Evolutionary conservation across 2,888 invertebrate species (phyloP).

Genomic region (Dioctria rufipes): DNA sequence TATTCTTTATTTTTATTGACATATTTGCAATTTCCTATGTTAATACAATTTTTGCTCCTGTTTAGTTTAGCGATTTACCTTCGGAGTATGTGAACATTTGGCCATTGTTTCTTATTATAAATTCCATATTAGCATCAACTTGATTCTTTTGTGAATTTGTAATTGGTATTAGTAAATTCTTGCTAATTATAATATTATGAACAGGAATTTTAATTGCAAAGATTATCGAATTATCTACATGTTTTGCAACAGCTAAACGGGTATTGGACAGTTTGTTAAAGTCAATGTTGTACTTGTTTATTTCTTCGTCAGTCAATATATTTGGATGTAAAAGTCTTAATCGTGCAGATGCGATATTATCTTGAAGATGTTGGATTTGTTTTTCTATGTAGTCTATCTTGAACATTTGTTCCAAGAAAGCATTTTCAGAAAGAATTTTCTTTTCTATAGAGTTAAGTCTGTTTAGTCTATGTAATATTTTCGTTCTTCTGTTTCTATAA

Average conservation of each 20-base stretch:
- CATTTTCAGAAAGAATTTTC: slow-evolving; percentile 26
- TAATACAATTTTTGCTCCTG: slow-evolving; percentile 18
- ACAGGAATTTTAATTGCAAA: slow-evolving; percentile 17
- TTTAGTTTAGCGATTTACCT: slow-evolving; percentile 19
- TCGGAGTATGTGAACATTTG: slow-evolving; percentile 16
- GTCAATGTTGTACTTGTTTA: slow-evolving; percentile 14
- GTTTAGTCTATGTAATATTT: slow-evolving; percentile 18
- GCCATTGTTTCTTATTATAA: slow-evolving; percentile 15
- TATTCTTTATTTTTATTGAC: neutral
- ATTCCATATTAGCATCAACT: slow-evolving; percentile 50
- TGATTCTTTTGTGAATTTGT: slow-evolving; percentile 47
- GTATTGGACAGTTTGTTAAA: slow-evolving; percentile 19
- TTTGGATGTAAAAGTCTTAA: slow-evolving; percentile 28
- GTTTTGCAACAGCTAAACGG: slow-evolving; percentile 32
- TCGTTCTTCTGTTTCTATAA: slow-evolving; percentile 24
- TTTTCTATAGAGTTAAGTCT: slow-evolving; percentile 5
- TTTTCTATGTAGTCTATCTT: slow-evolving; percentile 33
- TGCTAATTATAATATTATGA: slow-evolving; percentile 6
- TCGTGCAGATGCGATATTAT: slow-evolving; percentile 37
- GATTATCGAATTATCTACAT: slow-evolving; percentile 11
- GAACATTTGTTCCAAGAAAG: slow-evolving; percentile 33
- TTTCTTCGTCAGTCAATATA: neutral
- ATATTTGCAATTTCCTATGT: neutral
- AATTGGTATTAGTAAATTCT: slow-evolving; percentile 25
- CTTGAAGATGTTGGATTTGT: slow-evolving; percentile 20